These are phyloP conservation scores for Emydoidea blandingii DNA, from an alignment of 2,797 vertebrate genomes.

Conservation along the genomic window DNA sequence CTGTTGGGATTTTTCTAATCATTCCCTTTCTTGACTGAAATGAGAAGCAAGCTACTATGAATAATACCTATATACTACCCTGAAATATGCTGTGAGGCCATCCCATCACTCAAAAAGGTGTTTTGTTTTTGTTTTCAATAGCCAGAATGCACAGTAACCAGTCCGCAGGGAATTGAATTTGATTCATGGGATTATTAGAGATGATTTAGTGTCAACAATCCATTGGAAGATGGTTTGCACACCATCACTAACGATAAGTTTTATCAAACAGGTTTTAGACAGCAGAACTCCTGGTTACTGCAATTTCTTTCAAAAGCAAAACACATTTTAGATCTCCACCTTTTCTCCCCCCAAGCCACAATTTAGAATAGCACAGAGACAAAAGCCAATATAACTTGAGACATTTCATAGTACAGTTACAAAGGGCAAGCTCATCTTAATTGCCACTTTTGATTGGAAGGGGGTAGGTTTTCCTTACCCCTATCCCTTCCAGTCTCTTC, in stretches of 20 bases:
- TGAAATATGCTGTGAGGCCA: neutral
- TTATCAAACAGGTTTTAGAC: neutral
- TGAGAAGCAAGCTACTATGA: neutral
- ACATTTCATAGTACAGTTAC: neutral
- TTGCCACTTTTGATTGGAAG: neutral
- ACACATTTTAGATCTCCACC: neutral
- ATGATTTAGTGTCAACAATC: neutral
- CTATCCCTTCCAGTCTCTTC: neutral
- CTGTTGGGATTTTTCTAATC: neutral
- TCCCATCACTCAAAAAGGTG: neutral
- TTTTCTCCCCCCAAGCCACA: neutral
- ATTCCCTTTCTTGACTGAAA: neutral
- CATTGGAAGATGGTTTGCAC: neutral
- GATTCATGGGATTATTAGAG: neutral
- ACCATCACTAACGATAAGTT: neutral
- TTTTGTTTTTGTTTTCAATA: neutral
- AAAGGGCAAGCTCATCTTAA: neutral
- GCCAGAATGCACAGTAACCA: neutral
- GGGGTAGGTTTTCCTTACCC: neutral
- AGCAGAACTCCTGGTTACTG: neutral
- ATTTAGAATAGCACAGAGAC: neutral
- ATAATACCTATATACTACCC: neutral
- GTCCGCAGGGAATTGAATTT: neutral
- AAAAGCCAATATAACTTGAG: neutral
- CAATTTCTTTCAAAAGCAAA: neutral